Evolutionary conservation across 2,113 vertebrate genomes (phyloP).

Genomic region (Tauraco erythrolophus): DNA sequence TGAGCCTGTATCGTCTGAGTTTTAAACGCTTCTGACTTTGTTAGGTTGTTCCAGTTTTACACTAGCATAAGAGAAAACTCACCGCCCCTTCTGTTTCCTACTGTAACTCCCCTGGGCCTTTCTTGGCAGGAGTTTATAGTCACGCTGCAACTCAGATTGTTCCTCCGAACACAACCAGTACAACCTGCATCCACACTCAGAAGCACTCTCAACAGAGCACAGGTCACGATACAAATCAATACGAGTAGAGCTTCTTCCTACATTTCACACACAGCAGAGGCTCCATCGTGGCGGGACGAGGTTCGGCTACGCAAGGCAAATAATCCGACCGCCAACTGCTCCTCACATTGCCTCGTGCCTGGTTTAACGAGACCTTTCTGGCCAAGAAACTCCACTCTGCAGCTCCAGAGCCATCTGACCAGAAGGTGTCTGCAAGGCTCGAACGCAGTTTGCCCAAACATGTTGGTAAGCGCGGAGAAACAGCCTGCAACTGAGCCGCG

Average conservation of each 20-base stretch:
- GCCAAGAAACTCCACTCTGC: not conserved
- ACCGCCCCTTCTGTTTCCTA: conserved; percentile 38
- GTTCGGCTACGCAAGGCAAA: not conserved
- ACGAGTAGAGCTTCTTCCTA: not conserved
- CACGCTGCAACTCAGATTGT: not conserved
- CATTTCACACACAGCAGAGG: not conserved
- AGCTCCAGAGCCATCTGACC: not conserved
- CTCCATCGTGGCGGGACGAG: not conserved
- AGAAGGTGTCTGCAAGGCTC: not conserved
- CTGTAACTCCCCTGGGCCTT: conserved; percentile 34
- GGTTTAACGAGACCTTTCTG: not conserved
- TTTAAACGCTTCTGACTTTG: not conserved
- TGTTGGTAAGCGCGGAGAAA: not conserved
- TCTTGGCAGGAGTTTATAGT: conserved; percentile 32
- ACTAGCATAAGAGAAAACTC: not conserved
- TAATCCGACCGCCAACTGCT: not conserved
- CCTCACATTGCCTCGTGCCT: not conserved
- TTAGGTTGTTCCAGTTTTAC: conserved; percentile 3
- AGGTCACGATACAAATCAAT: not conserved
- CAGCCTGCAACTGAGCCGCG: not conserved
- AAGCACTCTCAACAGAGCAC: not conserved
- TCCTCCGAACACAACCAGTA: not conserved
- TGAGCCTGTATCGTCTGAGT: not conserved
- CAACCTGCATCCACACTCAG: not conserved
- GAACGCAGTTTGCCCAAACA: not conserved